A percentile compares a stretch with the other conserved stretches of the same genome.
These are phyloP conservation scores for Theonella swinhoei DNA, from an alignment of 37 sponge, comb jelly and placozoan species.

Conservation along the genomic window DNA sequence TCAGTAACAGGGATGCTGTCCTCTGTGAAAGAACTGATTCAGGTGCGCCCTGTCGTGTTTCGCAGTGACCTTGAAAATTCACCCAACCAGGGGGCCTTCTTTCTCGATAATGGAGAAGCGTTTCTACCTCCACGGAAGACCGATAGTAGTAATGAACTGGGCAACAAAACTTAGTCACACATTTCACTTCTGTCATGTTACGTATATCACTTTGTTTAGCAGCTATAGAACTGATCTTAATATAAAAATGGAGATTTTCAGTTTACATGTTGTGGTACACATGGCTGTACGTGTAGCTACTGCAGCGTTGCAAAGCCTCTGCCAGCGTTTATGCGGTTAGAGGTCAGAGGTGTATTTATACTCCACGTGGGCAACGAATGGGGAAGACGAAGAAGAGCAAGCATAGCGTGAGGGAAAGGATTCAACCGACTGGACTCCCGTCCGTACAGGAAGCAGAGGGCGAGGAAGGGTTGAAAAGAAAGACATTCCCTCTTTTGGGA, in stretches of 20 bases:
- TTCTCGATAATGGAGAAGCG: constrained; percentile 49
- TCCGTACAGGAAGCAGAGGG: background rate
- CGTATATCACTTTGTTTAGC: too few species aligned
- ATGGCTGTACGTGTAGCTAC: too few species aligned
- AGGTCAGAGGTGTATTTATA: background rate
- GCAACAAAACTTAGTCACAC: too few species aligned
- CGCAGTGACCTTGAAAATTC: constrained; percentile 73
- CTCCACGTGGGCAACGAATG: background rate
- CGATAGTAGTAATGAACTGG: too few species aligned
- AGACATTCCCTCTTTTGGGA: background rate
- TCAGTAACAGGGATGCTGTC: constrained; percentile 69
- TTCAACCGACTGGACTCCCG: background rate
- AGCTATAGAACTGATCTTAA: too few species aligned
- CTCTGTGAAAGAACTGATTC: constrained; percentile 70
- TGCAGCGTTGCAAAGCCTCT: too few species aligned
- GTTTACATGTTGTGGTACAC: too few species aligned
- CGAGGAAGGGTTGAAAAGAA: background rate
- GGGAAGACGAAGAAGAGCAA: background rate
- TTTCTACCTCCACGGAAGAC: too few species aligned
- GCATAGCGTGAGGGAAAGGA: background rate
- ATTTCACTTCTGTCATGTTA: too few species aligned
- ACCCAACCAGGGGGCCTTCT: constrained; percentile 40
- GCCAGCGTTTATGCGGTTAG: too few species aligned
- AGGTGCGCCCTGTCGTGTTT: constrained; percentile 64
- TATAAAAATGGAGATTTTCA: too few species aligned